These are phyloP conservation scores for Parochlus steinenii DNA, from an alignment of 2,888 invertebrate genomes.

Conservation along the genomic window DNA sequence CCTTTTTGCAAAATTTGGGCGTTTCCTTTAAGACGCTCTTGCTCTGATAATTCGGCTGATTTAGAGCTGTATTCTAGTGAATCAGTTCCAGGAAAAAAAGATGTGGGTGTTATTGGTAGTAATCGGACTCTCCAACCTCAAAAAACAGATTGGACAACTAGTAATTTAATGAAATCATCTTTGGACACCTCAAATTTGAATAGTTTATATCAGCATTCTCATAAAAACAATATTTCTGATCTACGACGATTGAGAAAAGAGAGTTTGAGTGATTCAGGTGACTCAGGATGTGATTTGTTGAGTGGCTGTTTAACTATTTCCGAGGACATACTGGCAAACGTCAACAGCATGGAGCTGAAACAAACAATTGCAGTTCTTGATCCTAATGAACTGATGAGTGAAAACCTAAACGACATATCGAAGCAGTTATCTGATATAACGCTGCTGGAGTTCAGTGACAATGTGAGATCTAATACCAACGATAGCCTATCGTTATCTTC, in stretches of 20 bases:
- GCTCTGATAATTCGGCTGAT: conserved; percentile 26
- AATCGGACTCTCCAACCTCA: conserved; percentile 14
- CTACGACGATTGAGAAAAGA: conserved; percentile 13
- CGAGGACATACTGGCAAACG: conserved; percentile 23
- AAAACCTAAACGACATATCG: conserved; percentile 1
- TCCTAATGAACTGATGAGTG: background rate
- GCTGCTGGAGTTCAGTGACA: too few relatives aligned
- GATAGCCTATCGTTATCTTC: too few relatives aligned
- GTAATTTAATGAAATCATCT: too few relatives aligned
- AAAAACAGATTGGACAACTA: too few relatives aligned
- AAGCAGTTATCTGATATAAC: conserved; percentile 4
- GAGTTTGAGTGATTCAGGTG: conserved; percentile 22
- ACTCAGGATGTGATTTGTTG: conserved; percentile 25
- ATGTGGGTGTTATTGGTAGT: conserved; percentile 19
- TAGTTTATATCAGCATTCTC: conserved; percentile 1
- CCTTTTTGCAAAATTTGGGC: conserved; percentile 29
- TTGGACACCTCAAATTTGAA: conserved; percentile 7
- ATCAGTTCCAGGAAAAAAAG: conserved; percentile 12
- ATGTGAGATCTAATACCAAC: too few relatives aligned
- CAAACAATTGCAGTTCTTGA: conserved; percentile 4
- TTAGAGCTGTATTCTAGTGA: conserved; percentile 15
- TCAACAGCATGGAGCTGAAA: too few relatives aligned
- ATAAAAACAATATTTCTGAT: background rate
- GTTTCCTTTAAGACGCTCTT: conserved; percentile 27
- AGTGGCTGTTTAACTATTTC: conserved; percentile 28